Base-by-base conservation (phyloP, 2,888 invertebrate species). In the Lasioglossum villosulum region DNA sequence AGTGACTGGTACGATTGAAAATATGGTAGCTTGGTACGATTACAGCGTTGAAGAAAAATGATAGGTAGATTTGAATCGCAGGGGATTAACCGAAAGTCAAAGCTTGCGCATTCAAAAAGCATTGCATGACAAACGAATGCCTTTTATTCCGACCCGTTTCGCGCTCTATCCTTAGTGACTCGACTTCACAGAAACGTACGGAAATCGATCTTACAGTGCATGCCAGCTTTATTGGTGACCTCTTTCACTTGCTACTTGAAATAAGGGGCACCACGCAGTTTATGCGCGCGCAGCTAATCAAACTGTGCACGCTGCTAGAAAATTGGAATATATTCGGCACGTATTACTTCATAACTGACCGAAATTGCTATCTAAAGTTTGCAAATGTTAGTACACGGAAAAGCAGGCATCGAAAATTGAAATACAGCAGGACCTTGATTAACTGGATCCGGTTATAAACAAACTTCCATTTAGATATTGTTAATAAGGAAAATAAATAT, bases 241-340 rank as follows among this genome's bases (percentile, higher is more conserved):
- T 80, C 39, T 70, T 76, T 80, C 76, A 70, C 56, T 80, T 23
- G 42, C 76, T 59, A 56, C 42, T 42, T n/a, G 34, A 34, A 66
- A 66, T 30, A 66, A 66, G 34, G 34, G 8, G 8, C 59, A 30
- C 14, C 59, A 14, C 16, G 27, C 14, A 30, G 1, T 16, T 27
- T 30, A 14, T 27, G 19, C 8, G 27, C 30, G 34, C 34, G 3
- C 30, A 6, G 30, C 30, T 30, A 30, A 30, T 63, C 14, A 63
- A 27, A 63, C 3, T 0, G 6, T 30, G 19, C 30, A 63, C 30
- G 16, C 2, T 16, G 16, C 30, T 63, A 6, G 1, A 34, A 30
- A 30, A 19, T 63, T 2, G 16, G 6, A 63, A 30, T 63, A 63
- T 52, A 23, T 52, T 10, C 23, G 48, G 23, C 16, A 16, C 45